phyloP scores from a whole-genome alignment of 2,797 vertebrate species.

The Momotus momota region DNA sequence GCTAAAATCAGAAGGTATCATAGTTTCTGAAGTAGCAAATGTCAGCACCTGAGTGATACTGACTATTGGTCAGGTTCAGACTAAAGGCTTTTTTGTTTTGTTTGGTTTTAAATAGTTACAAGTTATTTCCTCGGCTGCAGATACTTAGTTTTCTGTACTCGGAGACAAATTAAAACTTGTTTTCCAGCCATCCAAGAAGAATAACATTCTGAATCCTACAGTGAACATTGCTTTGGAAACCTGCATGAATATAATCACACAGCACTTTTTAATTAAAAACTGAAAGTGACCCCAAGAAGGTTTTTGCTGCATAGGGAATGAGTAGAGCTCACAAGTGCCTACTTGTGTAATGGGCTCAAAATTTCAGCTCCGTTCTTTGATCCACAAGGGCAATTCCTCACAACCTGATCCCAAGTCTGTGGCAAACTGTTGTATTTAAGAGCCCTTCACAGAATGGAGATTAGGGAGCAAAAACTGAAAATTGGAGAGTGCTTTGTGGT shows the following conservation, averaged over 20 bases:
- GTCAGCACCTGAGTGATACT: not conserved
- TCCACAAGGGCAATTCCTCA: not conserved
- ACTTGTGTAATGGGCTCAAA: not conserved
- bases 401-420: not conserved
- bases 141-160: not conserved
- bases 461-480: conserved; percentile 51
- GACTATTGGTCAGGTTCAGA: not conserved
- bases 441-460: conserved; percentile 36
- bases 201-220: not conserved
- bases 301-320: not conserved
- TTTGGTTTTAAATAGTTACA: not conserved
- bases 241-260: not conserved
- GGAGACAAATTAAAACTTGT: not conserved
- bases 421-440: conserved; percentile 23
- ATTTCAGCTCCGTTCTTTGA: not conserved
- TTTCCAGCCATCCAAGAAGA: not conserved
- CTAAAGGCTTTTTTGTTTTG: not conserved
- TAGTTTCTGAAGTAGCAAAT: not conserved
- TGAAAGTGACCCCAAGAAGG: not conserved
- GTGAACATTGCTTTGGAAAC: not conserved
- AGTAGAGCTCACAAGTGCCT: not conserved
- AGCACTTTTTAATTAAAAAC: not conserved
- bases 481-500: not conserved
- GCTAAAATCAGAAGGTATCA: not conserved
- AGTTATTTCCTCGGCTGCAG: not conserved